Evolutionary conservation across 1,140 invertebrate genomes (phyloP).

Genomic region (Coenobita brevimanus): DNA sequence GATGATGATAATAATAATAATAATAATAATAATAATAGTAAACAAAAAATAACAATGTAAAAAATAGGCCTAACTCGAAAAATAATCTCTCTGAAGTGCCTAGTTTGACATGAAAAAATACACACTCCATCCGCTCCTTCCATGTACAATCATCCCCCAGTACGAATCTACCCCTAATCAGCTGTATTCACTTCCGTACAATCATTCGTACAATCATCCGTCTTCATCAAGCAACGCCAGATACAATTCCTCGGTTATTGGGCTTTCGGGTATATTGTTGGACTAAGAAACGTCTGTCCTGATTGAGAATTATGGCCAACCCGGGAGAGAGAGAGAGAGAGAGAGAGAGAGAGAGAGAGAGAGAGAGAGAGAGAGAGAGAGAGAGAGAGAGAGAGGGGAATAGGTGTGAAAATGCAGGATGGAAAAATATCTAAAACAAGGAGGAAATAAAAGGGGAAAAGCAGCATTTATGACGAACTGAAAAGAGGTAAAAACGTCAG

Average conservation of each 20-base stretch:
- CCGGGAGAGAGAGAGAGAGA: neutral
- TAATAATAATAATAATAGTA: no score
- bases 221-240: conserved; percentile 25
- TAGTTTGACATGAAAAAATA: no score
- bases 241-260: conserved; percentile 41
- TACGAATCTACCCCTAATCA: neutral
- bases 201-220: neutral
- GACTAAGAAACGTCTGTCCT: conserved; percentile 56
- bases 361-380: conserved; percentile 32
- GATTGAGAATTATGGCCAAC: conserved; percentile 45
- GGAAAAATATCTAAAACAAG: no score
- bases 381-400: conserved; percentile 22
- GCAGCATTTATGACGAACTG: no score
- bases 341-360: conserved; percentile 32
- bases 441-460: no score
- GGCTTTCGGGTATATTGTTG: conserved; percentile 50
- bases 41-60: no score
- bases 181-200: neutral
- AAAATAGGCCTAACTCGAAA: no score
- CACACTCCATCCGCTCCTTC: no score
- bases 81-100: no score
- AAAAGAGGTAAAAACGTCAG: no score
- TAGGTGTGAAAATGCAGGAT: no score
- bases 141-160: neutral
- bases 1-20: no score